Evolutionary conservation across 2,113 vertebrate species (phyloP).

Genomic region (Larimichthys polyactis): DNA sequence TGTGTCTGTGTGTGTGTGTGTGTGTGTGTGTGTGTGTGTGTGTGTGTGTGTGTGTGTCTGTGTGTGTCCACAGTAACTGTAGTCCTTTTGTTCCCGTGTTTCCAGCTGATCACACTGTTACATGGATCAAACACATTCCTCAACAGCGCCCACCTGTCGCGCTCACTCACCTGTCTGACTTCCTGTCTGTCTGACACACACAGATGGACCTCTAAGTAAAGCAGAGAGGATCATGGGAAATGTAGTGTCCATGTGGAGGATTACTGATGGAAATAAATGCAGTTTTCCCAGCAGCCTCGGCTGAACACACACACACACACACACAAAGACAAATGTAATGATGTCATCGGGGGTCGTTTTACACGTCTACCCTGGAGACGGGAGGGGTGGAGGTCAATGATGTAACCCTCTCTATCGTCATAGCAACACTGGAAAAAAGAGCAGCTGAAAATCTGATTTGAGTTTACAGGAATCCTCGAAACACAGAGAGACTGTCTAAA

Average conservation of each 20-base stretch:
- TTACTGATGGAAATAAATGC: not conserved
- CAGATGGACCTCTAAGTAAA: not conserved
- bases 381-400: constrained; percentile 55
- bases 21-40: constrained; percentile 15
- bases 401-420: constrained; percentile 49
- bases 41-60: not conserved
- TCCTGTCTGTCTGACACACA: not conserved
- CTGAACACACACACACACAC: not conserved
- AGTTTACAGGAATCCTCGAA: constrained; percentile 12
- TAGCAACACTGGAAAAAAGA: constrained; percentile 22
- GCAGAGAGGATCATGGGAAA: constrained; percentile 7
- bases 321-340: constrained; percentile 16
- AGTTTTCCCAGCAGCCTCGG: not conserved
- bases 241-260: not conserved
- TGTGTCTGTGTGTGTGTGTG: not conserved
- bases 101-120: constrained; percentile 28
- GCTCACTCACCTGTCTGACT: constrained; percentile 1
- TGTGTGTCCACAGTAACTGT: constrained; percentile 13
- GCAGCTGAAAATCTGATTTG: not conserved
- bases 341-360: constrained; percentile 52
- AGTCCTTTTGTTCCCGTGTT: constrained; percentile 28
- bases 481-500: too few species aligned
- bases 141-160: constrained; percentile 36
- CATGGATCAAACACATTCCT: constrained; percentile 60
- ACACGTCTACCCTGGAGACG: constrained; percentile 37